Evolutionary conservation across 2,888 invertebrate species (phyloP), one percentile per base, ranked within the genome.

Genomic region (Alloplasta piceator): DNA sequence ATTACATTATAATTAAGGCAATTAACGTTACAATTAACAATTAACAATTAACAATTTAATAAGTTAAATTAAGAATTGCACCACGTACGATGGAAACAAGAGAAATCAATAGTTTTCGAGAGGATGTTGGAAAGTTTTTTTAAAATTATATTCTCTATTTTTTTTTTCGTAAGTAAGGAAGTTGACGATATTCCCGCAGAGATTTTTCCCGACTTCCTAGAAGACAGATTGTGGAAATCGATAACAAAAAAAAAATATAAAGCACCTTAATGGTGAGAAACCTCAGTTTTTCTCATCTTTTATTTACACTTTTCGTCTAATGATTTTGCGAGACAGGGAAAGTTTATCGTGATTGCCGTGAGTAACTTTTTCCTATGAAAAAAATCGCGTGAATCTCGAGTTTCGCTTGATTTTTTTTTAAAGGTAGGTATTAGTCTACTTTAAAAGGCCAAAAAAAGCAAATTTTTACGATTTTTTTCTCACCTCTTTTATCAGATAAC

Each of bases 181-280:
- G 38, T 39, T 12, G 39, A 39, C 36, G 36, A 48, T 41, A 14
- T 36, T 26, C 5, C 12, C 10, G 55, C 5, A 36, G 48, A 26
- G 66, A 55, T 12, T 55, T 58, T 55, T 66, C 26, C 12, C 39
- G 16, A 1, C 14, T n/a, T 14, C 5, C 6, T 7, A 56, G 16
- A 58, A 39, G 66, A 56, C n/a, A 48, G 68, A 78, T 68, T 36
- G 48, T 38, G 50, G 6, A 41, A 67, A 36, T 39, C 36, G 66
- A 48, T 48, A 26, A 48, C 26, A 36, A 26, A 26, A 26, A 26
- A 1, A 26, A 50, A 36, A 12, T 10, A 14, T 39, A 16, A 12
- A 43, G 5, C 14, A 14, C 12, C 12, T 14, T 12, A 50, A 67
- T 56, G 12, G 41, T 68, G 73, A 0, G 73, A 68, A 73, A 41